Evolutionary conservation across 1,140 invertebrate genomes (phyloP).

Genomic region (Hylyphantes graminicola): DNA sequence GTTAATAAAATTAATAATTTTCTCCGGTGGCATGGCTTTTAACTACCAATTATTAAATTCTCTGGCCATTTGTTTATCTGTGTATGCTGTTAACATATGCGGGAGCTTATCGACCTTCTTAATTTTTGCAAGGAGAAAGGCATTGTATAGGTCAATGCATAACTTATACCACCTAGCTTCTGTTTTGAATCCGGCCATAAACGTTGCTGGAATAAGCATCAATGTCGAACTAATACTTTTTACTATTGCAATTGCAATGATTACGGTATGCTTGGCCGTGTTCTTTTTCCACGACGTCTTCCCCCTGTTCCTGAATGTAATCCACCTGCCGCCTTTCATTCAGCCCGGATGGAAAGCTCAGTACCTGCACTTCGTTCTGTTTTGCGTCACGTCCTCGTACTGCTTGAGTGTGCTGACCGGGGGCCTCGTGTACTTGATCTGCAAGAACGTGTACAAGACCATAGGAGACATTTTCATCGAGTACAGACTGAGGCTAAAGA

Average conservation of each 20-base stretch:
- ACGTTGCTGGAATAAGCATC: not conserved
- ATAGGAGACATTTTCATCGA: not conserved
- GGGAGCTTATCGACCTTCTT: not conserved
- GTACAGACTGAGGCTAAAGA: not conserved
- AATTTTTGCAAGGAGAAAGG: not conserved
- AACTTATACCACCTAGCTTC: not conserved
- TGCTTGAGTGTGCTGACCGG: not conserved
- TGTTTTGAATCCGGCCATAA: not conserved
- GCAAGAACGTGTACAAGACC: not conserved
- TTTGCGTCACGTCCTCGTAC: not conserved
- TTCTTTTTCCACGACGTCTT: slow-evolving; percentile 13
- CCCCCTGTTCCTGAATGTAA: not conserved
- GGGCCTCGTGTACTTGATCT: not conserved
- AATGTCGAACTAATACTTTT: not conserved
- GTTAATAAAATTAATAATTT: not conserved
- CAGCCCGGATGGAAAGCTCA: not conserved
- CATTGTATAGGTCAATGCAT: not conserved
- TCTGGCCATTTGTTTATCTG: not conserved
- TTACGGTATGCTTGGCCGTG: not conserved
- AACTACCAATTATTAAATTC: not conserved
- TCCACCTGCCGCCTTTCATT: not conserved
- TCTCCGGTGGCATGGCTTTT: not conserved
- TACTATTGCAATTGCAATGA: not conserved
- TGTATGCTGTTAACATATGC: not conserved
- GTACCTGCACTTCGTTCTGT: not conserved